Evolutionary conservation across 2,797 vertebrate genomes (phyloP), one percentile per base, ranked within the genome.

Genomic region (Chelonia mydas): DNA sequence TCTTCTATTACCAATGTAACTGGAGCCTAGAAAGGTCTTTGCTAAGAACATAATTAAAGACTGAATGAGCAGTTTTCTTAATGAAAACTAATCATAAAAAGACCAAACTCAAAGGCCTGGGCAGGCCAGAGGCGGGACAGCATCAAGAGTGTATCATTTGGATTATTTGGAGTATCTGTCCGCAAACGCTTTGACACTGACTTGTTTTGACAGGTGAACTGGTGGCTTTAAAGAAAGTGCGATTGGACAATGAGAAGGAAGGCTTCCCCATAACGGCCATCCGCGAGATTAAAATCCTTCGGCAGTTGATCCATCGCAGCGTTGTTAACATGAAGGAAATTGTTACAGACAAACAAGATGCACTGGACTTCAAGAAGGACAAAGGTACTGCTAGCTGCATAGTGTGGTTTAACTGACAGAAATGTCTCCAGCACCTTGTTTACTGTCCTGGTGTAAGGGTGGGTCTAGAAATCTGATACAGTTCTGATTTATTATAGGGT

Each of bases 301-400:
- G 99, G 92, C 99, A 99, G 97, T 98, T 99, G 94, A 99, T 99
- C 97, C 99, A 99, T 94, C 98, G 98, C 96, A 99, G 99, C 15
- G 99, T 99, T 16, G 99, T 99, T 96, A 99, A 99, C 98, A 99
- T 99, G 99, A 99, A 99, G 98, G 99, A 99, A 97, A 99, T 99
- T 0, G 99, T 99, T 97, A 99, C 99, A 0, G 99, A 99, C 98
- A 99, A 99, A 94, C 99, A 99, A 97, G 99, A 99, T 96, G 99
- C 99, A 33, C 98, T 99, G 74, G 99, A 99, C 98, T 99, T 99
- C 98, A 99, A 99, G 97, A 99, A 99, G 97, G 99, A 99, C 98
- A 99, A 99, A 99, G 99, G 99, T 99, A 98, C 41, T 1, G 0
- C 0, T 59, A 76, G 53, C 86, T 94, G 80, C 88, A n/a, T 85